A percentile compares a stretch with the other conserved stretches of the same genome.
phyloP scores from a whole-genome alignment of 2,888 invertebrate species.

The Heliconius cydno region DNA sequence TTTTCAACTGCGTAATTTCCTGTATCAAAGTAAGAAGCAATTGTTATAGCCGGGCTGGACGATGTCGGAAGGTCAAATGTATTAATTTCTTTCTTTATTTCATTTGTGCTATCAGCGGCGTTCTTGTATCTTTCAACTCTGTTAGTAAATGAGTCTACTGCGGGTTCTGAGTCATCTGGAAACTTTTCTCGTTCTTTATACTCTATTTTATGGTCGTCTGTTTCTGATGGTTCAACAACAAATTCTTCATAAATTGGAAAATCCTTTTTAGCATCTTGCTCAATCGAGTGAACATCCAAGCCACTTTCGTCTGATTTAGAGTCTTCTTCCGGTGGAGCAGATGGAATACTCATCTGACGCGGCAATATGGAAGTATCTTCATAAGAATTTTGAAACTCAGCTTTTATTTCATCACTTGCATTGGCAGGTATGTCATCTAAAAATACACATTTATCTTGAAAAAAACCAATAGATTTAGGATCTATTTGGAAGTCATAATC shows the following conservation, averaged over 20 bases:
- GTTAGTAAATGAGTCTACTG: constrained; percentile 69
- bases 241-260: constrained; percentile 74
- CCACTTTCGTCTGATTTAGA: constrained; percentile 70
- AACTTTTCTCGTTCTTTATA: constrained; percentile 58
- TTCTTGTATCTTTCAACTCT: constrained; percentile 72
- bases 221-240: constrained; percentile 72
- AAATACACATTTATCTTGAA: constrained; percentile 60
- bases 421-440: constrained; percentile 65
- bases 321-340: constrained; percentile 71
- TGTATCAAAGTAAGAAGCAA: constrained; percentile 77
- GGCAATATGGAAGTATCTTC: constrained; percentile 59
- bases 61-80: constrained; percentile 50
- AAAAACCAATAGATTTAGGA: constrained; percentile 58
- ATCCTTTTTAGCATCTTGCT: constrained; percentile 75
- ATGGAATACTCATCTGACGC: constrained; percentile 61
- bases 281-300: constrained; percentile 74
- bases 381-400: constrained; percentile 62
- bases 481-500: constrained; percentile 58
- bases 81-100: constrained; percentile 45
- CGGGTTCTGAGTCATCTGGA: constrained; percentile 57
- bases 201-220: constrained; percentile 73
- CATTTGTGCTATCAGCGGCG: constrained; percentile 47
- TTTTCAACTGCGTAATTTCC: constrained; percentile 77
- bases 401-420: constrained; percentile 71
- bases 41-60: constrained; percentile 61